Percentiles rank a stretch among this genome's conserved stretches.
Conservation (phyloP, 64 coral and sea anemone genomes). For the Actinia tenebrosa region DNA sequence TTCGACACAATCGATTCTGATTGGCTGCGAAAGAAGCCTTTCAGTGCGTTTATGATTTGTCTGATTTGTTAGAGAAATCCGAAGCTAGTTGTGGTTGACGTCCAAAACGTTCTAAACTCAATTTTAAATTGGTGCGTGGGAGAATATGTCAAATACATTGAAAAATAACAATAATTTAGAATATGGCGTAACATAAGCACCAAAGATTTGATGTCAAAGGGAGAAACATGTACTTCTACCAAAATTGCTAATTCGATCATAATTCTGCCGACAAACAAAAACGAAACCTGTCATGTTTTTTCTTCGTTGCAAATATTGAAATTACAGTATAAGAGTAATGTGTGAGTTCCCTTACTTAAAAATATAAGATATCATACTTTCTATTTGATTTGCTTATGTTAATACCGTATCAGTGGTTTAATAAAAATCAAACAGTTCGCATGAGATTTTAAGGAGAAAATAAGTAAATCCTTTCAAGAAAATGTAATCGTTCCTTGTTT, state of each 20-base stretch:
- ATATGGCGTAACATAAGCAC: neutral
- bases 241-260: neutral
- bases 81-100: neutral
- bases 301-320: neutral
- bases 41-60: neutral
- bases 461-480: no score
- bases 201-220: neutral
- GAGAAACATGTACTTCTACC: neutral
- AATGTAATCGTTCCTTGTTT: neutral
- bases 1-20: neutral
- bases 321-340: neutral
- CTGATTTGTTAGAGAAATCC: neutral
- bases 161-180: neutral
- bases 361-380: no score
- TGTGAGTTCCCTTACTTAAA: no score
- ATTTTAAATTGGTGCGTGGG: neutral
- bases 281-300: neutral
- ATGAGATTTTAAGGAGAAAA: no score
- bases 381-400: no score
- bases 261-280: neutral
- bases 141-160: neutral
- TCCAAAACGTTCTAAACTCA: neutral
- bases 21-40: neutral
- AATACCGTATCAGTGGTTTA: no score
- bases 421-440: no score